These are phyloP conservation scores for Dascyllus trimaculatus DNA, from an alignment of 2,113 vertebrate species.

Conservation along the genomic window DNA sequence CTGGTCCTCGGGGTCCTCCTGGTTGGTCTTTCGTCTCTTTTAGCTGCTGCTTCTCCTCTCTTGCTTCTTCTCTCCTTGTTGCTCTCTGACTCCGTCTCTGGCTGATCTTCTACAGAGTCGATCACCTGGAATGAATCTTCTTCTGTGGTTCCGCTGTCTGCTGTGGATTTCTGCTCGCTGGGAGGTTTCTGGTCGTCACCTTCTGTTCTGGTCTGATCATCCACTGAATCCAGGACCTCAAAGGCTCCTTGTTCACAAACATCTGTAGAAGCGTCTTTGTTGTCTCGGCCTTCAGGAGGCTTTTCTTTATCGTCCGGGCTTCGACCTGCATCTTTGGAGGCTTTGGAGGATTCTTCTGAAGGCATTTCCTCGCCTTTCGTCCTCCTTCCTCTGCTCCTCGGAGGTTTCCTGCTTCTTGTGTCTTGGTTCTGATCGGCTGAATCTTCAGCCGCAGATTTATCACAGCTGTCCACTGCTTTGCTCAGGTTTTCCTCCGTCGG, in stretches of 20 bases:
- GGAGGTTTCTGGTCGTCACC: background rate
- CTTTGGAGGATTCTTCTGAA: constrained; percentile 6
- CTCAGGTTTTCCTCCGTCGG: background rate
- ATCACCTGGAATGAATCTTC: constrained; percentile 38
- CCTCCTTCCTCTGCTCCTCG: background rate
- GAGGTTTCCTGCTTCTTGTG: background rate
- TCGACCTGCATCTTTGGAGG: background rate
- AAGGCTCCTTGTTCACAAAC: constrained; percentile 33
- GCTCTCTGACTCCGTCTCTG: constrained; percentile 11
- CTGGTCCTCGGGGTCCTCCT: constrained; percentile 15
- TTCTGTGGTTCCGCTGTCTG: constrained; percentile 1
- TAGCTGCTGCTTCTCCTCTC: background rate
- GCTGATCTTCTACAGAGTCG: constrained; percentile 64
- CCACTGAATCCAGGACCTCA: constrained; percentile 52
- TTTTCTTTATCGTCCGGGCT: constrained; percentile 10
- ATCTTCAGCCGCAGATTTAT: background rate
- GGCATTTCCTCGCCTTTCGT: background rate
- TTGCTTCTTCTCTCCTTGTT: background rate
- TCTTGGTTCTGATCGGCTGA: background rate
- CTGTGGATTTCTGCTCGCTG: background rate
- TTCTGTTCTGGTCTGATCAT: constrained; percentile 28
- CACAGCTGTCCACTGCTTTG: background rate
- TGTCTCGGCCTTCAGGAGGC: background rate
- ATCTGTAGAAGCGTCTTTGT: background rate
- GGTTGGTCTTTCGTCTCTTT: constrained; percentile 8